Conservation (phyloP, 2,888 invertebrate species). For the Drosophila stalkeri region DNA sequence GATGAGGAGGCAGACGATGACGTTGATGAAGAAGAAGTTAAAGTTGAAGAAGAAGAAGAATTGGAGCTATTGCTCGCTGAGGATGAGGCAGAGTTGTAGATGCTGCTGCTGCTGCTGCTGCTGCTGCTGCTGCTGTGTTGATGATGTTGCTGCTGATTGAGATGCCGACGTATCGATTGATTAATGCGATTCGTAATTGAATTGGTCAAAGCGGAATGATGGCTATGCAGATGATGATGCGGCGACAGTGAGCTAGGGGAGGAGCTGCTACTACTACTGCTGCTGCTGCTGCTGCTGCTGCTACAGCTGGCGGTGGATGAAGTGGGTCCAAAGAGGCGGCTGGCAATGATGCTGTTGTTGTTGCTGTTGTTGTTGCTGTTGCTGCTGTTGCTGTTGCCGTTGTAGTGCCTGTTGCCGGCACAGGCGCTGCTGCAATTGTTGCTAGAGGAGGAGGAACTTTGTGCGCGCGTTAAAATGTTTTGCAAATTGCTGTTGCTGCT, state of each 20-base stretch:
- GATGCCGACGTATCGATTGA: conserved; percentile 83
- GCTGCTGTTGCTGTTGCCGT: conserved; percentile 65
- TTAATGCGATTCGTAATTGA: conserved; percentile 83
- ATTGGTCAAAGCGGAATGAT: conserved; percentile 79
- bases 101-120: conserved; percentile 36
- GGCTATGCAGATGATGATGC: conserved; percentile 64
- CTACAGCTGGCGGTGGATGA: conserved; percentile 52
- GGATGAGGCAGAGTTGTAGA: conserved; percentile 32
- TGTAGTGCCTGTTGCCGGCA: conserved; percentile 77
- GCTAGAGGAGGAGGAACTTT: conserved; percentile 62
- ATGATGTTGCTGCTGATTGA: conserved; percentile 80
- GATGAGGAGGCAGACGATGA: conserved; percentile 50
- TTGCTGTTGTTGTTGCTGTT: not conserved
- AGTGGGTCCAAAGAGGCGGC: conserved; percentile 76
- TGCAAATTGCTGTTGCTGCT: conserved; percentile 69
- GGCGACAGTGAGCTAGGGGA: conserved; percentile 40
- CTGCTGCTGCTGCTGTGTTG: conserved; percentile 34
- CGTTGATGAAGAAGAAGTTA: conserved; percentile 19
- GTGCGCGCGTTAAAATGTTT: conserved; percentile 75
- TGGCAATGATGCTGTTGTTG: conserved; percentile 77
- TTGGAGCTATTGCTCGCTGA: conserved; percentile 40
- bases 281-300: conserved; percentile 37
- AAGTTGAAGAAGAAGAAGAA: conserved; percentile 16
- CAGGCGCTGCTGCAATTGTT: conserved; percentile 77
- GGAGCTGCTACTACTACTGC: conserved; percentile 44